Base-by-base conservation (phyloP, 2,888 invertebrate genomes). In the Augochlorella aurata region DNA sequence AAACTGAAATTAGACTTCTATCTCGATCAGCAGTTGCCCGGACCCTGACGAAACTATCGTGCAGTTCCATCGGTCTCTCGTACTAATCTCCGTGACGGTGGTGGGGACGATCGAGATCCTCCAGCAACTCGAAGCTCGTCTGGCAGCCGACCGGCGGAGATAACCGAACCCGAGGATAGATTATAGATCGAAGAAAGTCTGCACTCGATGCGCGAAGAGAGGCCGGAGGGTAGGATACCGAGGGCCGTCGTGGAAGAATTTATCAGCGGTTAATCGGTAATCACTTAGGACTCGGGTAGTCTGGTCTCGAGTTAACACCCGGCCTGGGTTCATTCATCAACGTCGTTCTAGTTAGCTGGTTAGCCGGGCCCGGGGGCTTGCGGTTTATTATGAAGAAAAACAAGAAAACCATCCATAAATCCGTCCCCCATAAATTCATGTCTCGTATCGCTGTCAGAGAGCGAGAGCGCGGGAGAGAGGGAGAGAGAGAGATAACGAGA, bases 361-460 rank as follows among this genome's bases (percentile, higher is more conserved):
- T 85, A 82, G 84, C 84, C 44, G n/a, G 38, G 58, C 85, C 82
- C 83, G 76, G 61, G 82, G 85, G 74, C 38, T 63, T 1, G 63
- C 75, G 65, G 79, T 81, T 88, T 89, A 84, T 90, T 85, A 85
- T 50, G 74, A 74, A 52, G 74, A 67, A 83, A 83, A 77, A 85
- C 80, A 38, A 84, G 83, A 85, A 84, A 79, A 83, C 79, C 75
- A 72, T 77, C 79, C 84, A 79, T 90, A 89, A 88, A 89, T 88
- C 86, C 77, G 66, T 75, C 69, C 72, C 44, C 72, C 85, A 83
- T 89, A 87, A 89, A 90, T 89, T 82, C 75, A 38, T 76, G 83
- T 73, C 71, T 54, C 75, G 73, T 10, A 38, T 74, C 80, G 54
- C 70, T 58, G 68, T 14, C 77, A 18, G 5, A 71, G 82, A 21